Conservation (phyloP, 2,888 invertebrate species). For the Noctua pronuba region DNA sequence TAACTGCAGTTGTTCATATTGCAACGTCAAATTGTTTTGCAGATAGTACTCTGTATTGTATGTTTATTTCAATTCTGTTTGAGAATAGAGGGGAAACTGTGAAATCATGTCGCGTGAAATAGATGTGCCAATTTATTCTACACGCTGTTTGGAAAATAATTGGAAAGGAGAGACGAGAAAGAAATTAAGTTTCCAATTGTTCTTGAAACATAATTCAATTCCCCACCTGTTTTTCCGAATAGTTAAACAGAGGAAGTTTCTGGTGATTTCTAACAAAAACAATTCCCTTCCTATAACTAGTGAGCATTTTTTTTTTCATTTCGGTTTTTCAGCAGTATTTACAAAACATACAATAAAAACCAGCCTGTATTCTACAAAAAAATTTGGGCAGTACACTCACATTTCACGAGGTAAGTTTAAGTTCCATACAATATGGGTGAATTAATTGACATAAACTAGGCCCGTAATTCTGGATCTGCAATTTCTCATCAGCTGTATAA, state of each 20-base stretch:
- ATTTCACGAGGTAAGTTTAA: neutral
- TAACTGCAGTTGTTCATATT: slow-evolving; percentile 43
- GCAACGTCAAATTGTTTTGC: slow-evolving; percentile 49
- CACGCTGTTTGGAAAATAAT: neutral
- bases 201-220: neutral
- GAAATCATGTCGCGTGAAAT: neutral
- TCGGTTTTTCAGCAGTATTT: neutral
- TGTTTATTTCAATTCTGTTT: slow-evolving; percentile 28
- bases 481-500: neutral
- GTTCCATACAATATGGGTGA: neutral
- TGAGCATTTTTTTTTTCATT: too few species aligned
- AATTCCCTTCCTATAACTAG: neutral
- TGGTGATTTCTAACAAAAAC: neutral
- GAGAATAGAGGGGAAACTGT: neutral
- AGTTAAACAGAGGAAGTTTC: neutral
- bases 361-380: neutral
- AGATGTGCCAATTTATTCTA: slow-evolving; percentile 6
- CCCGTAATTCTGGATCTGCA: neutral
- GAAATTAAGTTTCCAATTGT: neutral
- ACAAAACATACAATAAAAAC: neutral
- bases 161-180: neutral
- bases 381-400: neutral
- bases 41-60: slow-evolving; percentile 49
- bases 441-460: neutral
- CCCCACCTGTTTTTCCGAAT: neutral